phyloP scores from a whole-genome alignment of 1,140 invertebrate genomes.

The Bombus sibiricus region DNA sequence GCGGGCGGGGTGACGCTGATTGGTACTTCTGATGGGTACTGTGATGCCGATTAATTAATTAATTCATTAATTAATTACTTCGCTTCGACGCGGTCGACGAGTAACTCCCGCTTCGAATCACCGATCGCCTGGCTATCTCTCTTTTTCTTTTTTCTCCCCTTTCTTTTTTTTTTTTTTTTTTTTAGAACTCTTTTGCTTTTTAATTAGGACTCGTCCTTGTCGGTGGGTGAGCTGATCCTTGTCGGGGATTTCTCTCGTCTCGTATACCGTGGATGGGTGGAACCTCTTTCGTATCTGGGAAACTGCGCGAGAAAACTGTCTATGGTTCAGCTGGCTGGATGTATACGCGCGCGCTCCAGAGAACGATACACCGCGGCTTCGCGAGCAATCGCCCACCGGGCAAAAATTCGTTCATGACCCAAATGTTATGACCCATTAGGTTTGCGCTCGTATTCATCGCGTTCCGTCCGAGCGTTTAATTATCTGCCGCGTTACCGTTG shows the following conservation, averaged over 20 bases:
- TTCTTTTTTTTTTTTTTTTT: background rate
- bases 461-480: constrained; percentile 16
- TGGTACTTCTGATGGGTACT: constrained; percentile 52
- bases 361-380: background rate
- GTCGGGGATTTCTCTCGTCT: background rate
- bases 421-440: constrained; percentile 40
- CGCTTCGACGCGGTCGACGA: constrained; percentile 39
- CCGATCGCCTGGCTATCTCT: constrained; percentile 13
- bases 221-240: constrained; percentile 12
- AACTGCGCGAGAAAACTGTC: constrained; percentile 7
- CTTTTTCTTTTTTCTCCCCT: background rate
- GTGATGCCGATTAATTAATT: constrained; percentile 61
- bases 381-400: background rate
- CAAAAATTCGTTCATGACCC: constrained; percentile 32
- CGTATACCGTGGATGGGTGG: too few relatives aligned
- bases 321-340: too few relatives aligned
- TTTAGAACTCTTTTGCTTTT: constrained; percentile 12
- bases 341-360: too few relatives aligned
- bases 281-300: background rate
- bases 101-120: constrained; percentile 34
- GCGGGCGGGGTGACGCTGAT: constrained; percentile 10
- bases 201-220: constrained; percentile 52
- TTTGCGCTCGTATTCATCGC: background rate
- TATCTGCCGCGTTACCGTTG: background rate
- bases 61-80: constrained; percentile 66